Evolutionary conservation across 2,797 vertebrate genomes (phyloP).

Genomic region (Melanogrammus aeglefinus): DNA sequence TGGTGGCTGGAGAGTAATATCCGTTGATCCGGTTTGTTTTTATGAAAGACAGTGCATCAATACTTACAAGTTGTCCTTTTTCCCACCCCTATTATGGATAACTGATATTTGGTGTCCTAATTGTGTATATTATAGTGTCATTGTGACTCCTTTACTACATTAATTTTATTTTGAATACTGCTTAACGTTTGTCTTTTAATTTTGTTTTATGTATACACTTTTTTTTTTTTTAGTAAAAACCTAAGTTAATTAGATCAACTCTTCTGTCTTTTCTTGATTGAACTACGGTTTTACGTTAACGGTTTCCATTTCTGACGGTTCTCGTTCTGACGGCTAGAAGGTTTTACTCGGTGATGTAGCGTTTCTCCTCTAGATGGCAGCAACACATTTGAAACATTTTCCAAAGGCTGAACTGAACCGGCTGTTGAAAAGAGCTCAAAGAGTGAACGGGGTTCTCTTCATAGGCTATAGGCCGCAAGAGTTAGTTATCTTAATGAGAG

Average conservation of each 20-base stretch:
- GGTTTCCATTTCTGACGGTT: background rate
- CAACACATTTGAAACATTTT: conserved; percentile 8
- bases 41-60: conserved; percentile 37
- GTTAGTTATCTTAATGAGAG: background rate
- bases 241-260: background rate
- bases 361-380: conserved; percentile 55
- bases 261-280: no score
- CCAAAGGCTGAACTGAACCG: background rate
- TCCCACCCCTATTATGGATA: conserved; percentile 8
- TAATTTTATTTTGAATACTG: conserved; percentile 16
- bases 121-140: no score
- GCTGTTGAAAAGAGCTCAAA: background rate
- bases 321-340: no score
- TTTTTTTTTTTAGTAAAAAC: conserved; percentile 63
- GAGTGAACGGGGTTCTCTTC: background rate
- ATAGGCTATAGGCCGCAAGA: background rate
- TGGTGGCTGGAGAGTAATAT: conserved; percentile 7
- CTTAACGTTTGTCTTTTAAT: conserved; percentile 48
- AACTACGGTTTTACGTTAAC: no score
- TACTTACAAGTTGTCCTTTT: conserved; percentile 31
- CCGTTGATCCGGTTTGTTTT: conserved; percentile 30
- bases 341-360: background rate
- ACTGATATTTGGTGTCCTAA: conserved; percentile 40
- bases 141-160: conserved; percentile 40
- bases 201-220: conserved; percentile 44